Evolutionary conservation across 2,888 invertebrate species (phyloP).

Genomic region (Andrena haemorrhoa): DNA sequence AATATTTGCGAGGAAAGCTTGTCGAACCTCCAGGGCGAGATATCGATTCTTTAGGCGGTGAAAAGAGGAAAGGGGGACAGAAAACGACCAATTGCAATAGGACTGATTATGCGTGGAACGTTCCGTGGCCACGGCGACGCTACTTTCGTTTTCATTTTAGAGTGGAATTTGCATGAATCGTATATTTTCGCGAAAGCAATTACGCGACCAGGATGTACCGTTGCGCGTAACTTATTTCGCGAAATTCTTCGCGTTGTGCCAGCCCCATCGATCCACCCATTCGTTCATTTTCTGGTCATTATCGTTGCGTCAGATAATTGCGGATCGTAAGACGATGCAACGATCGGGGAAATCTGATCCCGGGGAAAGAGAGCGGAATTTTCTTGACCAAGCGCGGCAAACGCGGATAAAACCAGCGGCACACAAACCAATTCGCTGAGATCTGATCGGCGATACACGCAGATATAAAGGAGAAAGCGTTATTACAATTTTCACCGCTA

Average conservation of each 20-base stretch:
- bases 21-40: background rate
- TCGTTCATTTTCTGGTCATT: background rate
- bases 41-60: background rate
- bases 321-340: background rate
- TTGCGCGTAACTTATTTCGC: background rate
- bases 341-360: background rate
- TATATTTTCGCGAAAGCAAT: constrained; percentile 30
- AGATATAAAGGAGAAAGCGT: too few species aligned
- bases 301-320: background rate
- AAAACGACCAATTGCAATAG: background rate
- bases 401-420: background rate
- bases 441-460: background rate
- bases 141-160: constrained; percentile 63
- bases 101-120: background rate
- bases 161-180: constrained; percentile 57
- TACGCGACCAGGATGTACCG: background rate
- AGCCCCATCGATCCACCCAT: background rate
- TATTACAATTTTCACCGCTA: too few species aligned
- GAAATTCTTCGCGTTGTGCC: background rate
- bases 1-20: background rate
- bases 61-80: background rate
- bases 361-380: background rate
- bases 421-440: background rate
- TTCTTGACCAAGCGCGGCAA: background rate
- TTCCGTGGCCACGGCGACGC: constrained; percentile 3